phyloP scores from a whole-genome alignment of 1,140 invertebrate species.

The Aphidius ervi region DNA sequence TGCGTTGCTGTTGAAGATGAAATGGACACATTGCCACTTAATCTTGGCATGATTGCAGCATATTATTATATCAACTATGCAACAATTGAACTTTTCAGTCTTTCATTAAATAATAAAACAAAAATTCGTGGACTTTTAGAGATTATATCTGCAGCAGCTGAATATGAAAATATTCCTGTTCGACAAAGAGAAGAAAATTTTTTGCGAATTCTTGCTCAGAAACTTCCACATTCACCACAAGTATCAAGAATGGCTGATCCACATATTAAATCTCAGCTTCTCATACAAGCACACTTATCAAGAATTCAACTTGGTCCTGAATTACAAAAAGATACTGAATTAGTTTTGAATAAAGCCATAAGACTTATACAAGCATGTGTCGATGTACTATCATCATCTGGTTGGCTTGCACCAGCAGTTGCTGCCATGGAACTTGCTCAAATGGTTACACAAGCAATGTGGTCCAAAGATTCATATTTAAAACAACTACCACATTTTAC shows the following conservation, averaged over 20 bases:
- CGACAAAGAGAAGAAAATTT: constrained; percentile 92
- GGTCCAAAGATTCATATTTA: constrained; percentile 96
- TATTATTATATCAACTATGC: constrained; percentile 99
- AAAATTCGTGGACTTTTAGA: constrained; percentile 96
- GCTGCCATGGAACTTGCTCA: constrained; percentile 99
- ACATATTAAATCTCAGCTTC: constrained; percentile 93
- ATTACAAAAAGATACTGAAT: constrained; percentile 93
- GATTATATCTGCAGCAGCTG: constrained; percentile 96
- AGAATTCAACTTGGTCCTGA: constrained; percentile 92
- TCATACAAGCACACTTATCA: constrained; percentile 94
- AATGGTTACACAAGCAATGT: constrained; percentile 99
- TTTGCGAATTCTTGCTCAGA: constrained; percentile 72
- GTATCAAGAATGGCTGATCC: constrained; percentile 86
- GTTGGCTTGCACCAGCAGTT: constrained; percentile 95
- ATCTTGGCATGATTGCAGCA: constrained; percentile 99
- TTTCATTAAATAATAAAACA: constrained; percentile 95
- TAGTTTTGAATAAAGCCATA: constrained; percentile 82
- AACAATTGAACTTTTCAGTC: constrained; percentile 96
- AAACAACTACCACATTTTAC: constrained; percentile 97
- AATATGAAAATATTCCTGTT: constrained; percentile 93
- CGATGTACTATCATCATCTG: constrained; percentile 96
- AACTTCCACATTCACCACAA: constrained; percentile 69
- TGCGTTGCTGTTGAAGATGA: constrained; percentile 98
- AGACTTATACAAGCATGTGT: constrained; percentile 97
- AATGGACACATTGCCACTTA: constrained; percentile 92